Evolutionary conservation across 2,888 invertebrate species (phyloP), one percentile per base, ranked within the genome.

Genomic region (Neoascia interrupta): DNA sequence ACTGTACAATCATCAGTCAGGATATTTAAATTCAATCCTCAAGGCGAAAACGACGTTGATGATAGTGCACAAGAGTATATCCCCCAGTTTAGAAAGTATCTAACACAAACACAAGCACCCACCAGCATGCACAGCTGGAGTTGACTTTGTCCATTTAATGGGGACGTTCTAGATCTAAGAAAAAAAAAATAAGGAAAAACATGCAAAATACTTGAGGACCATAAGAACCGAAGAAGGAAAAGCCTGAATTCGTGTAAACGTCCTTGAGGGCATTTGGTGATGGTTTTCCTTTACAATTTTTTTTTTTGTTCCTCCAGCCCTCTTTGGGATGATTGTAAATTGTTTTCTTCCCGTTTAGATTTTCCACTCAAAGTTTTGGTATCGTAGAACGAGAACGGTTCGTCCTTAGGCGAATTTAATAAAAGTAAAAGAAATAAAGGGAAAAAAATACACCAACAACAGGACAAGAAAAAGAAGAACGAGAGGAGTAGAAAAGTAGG

Each of bases 341-440:
- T 76, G 69, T 76, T 70, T 76, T 76, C 70, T 51, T 76, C 70
- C 70, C 56, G 75, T 69, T 76, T 70, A 70, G 75, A 41, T 69
- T 56, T 63, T 60, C 69, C 75, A 58, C 58, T 64, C 3, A 15
- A 28, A 5, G 16, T 15, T 8, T 15, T 5, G 16, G 10, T 5
- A 31, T 31, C 13, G 15, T 1, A 5, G 45, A 16, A 34, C 19
- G 41, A 31, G 41, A 56, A 19, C 31, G 13, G 34, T 43, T 28
- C 34, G 63, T 51, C 75, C 75, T 63, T 5, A 28, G 54, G 69
- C 69, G 26, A 64, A 63, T 69, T 69, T 69, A 75, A 75, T 63
- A 75, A 51, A 69, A 68, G 68, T 11, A 70, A 70, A 63, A 34
- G 15, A 56, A 72, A 49, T n/a, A n/a, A n/a, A n/a, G n/a, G n/a